Conservation (phyloP, 1,140 invertebrate genomes). For the Argopecten irradians region DNA sequence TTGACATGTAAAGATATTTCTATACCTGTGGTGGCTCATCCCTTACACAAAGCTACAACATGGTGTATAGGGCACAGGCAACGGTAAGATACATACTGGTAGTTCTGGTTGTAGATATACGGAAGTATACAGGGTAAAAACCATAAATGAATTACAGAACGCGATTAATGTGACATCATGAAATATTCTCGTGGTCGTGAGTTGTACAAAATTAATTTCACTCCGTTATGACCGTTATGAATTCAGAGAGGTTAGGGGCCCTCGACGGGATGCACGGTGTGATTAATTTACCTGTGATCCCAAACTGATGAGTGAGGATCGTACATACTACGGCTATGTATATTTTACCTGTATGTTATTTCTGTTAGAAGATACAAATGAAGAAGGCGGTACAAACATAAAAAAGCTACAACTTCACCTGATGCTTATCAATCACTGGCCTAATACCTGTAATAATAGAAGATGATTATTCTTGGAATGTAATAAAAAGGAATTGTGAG, state of each 20-base stretch:
- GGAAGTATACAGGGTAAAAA: not conserved
- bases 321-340: too few relatives aligned
- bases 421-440: not conserved
- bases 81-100: not conserved
- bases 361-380: too few relatives aligned
- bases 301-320: not conserved
- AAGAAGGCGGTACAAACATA: not conserved
- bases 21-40: not conserved
- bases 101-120: not conserved
- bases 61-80: not conserved
- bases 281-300: too few relatives aligned
- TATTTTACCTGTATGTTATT: not conserved
- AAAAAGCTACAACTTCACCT: not conserved
- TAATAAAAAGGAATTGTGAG: not conserved
- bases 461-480: not conserved
- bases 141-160: not conserved
- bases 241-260: not conserved
- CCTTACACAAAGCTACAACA: not conserved
- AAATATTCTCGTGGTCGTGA: not conserved
- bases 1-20: not conserved
- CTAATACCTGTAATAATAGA: not conserved
- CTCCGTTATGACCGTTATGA: not conserved
- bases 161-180: not conserved
- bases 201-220: slow-evolving; percentile 12
- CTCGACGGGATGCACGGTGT: not conserved